Conservation (phyloP, 2,113 vertebrate genomes). For the Danionella cerebrum region DNA sequence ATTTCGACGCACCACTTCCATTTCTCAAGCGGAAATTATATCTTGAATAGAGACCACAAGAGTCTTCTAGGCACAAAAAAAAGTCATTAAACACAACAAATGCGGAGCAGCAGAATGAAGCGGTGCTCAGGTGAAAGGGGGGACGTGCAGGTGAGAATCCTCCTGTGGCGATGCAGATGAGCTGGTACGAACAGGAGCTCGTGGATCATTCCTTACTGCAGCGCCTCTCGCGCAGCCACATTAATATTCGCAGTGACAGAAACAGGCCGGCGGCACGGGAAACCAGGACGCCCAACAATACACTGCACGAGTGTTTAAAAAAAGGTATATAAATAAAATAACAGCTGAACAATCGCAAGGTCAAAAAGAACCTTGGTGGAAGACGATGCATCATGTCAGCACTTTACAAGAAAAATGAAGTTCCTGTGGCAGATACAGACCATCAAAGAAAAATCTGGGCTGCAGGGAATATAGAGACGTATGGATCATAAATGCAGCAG, state of each 20-base stretch:
- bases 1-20: neutral
- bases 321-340: conserved; percentile 3
- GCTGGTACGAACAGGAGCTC: conserved; percentile 7
- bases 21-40: neutral
- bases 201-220: conserved; percentile 14
- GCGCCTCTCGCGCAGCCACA: neutral
- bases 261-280: conserved; percentile 18
- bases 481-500: neutral
- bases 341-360: conserved; percentile 22
- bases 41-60: neutral
- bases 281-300: conserved; percentile 1
- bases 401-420: neutral
- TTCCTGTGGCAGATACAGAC: neutral
- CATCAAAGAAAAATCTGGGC: neutral
- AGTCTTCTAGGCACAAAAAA: neutral
- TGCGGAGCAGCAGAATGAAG: neutral
- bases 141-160: conserved; percentile 15
- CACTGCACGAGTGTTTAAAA: neutral
- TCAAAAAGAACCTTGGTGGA: neutral
- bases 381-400: neutral
- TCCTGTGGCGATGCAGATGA: conserved; percentile 18
- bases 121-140: conserved; percentile 2
- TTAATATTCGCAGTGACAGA: conserved; percentile 33
- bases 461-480: neutral
- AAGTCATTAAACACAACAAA: neutral